Evolutionary conservation across 2,797 vertebrate species (phyloP).

Genomic region (Poecilia velifera): DNA sequence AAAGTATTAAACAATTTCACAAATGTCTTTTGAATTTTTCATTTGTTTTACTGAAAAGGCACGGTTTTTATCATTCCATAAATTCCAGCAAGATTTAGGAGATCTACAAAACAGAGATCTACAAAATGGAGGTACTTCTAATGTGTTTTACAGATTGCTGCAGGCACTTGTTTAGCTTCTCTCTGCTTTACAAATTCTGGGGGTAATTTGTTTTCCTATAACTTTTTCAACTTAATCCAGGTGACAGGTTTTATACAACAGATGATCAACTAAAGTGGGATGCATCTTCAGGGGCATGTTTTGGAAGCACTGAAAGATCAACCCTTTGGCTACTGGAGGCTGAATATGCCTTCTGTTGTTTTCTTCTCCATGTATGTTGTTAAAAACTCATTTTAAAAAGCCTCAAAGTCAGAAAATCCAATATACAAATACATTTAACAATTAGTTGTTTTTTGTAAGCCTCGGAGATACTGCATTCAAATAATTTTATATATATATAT

Average conservation of each 20-base stretch:
- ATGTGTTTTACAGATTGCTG: background rate
- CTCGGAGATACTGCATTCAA: background rate
- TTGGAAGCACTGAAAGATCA: background rate
- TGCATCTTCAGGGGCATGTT: background rate
- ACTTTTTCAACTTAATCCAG: background rate
- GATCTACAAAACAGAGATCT: background rate
- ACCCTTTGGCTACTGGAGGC: background rate
- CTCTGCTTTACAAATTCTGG: background rate
- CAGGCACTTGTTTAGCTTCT: background rate
- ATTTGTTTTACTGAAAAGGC: background rate
- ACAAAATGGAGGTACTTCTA: background rate
- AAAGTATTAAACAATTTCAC: background rate
- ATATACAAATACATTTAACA: background rate
- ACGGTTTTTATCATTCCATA: background rate
- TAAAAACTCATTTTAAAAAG: background rate
- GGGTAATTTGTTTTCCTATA: background rate
- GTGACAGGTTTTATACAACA: background rate
- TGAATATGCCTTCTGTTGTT: background rate
- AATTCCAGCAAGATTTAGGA: background rate
- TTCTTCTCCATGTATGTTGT: background rate
- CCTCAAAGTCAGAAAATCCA: background rate
- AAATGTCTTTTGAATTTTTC: background rate
- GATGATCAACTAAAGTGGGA: background rate
- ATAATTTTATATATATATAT: background rate
- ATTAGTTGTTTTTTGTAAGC: background rate